Percentiles rank a stretch among this genome's conserved stretches.
Evolutionary conservation across 1,140 invertebrate genomes (phyloP).

Genomic region (Danaus melanippus): DNA sequence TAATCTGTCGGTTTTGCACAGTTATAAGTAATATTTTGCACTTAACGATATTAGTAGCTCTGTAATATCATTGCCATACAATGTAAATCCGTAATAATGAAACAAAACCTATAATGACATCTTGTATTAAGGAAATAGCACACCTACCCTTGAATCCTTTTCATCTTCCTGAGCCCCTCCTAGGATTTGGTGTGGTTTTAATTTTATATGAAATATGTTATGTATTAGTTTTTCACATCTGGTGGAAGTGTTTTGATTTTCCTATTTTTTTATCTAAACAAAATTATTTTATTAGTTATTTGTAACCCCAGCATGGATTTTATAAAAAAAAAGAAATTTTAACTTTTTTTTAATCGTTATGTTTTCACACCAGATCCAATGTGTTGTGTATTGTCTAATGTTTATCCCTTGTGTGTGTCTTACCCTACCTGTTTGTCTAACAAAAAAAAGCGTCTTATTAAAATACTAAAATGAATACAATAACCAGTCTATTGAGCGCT

Average conservation of each 20-base stretch:
- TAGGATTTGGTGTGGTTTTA: slow-evolving; percentile 70
- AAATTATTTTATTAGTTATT: slow-evolving; percentile 50
- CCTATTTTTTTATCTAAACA: slow-evolving; percentile 58
- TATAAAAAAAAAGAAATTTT: slow-evolving; percentile 36
- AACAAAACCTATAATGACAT: slow-evolving; percentile 54
- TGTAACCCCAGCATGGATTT: slow-evolving; percentile 63
- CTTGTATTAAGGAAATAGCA: slow-evolving; percentile 59
- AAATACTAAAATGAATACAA: slow-evolving; percentile 38
- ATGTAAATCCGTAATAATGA: slow-evolving; percentile 40
- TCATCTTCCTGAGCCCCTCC: slow-evolving; percentile 67
- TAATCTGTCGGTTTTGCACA: slow-evolving; percentile 51
- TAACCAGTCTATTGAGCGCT: slow-evolving; percentile 47
- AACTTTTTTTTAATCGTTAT: slow-evolving; percentile 46
- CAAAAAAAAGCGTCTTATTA: slow-evolving; percentile 56
- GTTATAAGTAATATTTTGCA: slow-evolving; percentile 59
- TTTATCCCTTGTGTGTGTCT: slow-evolving; percentile 81
- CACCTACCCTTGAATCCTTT: slow-evolving; percentile 55
- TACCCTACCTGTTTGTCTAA: slow-evolving; percentile 73
- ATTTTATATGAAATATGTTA: slow-evolving; percentile 41
- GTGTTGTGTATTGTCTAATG: slow-evolving; percentile 82
- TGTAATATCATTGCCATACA: slow-evolving; percentile 56
- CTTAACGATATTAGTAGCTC: slow-evolving; percentile 59
- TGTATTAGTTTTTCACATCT: slow-evolving; percentile 64
- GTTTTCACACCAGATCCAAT: slow-evolving; percentile 71
- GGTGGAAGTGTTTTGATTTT: slow-evolving; percentile 72